Evolutionary conservation across 2,888 invertebrate species (phyloP), one percentile per base, ranked within the genome.

Genomic region (Cerastoderma edule): DNA sequence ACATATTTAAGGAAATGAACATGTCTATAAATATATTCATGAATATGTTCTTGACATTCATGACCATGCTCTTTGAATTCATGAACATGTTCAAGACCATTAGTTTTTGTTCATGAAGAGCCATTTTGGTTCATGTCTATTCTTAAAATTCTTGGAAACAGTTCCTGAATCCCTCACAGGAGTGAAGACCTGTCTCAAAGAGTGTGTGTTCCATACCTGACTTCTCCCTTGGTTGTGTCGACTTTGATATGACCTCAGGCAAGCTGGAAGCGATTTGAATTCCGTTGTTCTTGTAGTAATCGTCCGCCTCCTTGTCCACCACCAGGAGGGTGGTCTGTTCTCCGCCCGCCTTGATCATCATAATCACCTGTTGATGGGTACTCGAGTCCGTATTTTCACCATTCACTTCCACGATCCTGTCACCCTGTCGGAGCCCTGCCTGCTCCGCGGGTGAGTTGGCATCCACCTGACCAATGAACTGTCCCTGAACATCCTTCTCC

Each of bases 401-500:
- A 94, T 98, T 98, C 68, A 99, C 98, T 70, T 93, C 94, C 19
- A 94, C 89, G 66, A 94, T 93, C 69, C 98, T 95, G 93, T 99
- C 99, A 76, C 98, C 97, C 93, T 97, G 96, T 65, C 84, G 88
- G 28, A 94, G 89, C n/a, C 94, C 97, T 3, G 96, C 96, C n/a
- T 83, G 81, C 67, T 92, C 90, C 2, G 94, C 93, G 4, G 94
- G 93, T 0, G 93, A 93, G 54, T 91, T 92, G 5, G 85, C 88
- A 94, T 99, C 99, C 71, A 99, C 97, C 93, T 98, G 97, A 53
- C 98, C 98, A 91, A 99, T 97, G 93, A 96, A 98, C 93, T 98
- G 98, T 48, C 98, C 98, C 19, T 96, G 96, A 92, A 97, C 97
- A 80, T 96, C 96, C 93, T 97, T 97, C 93, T 99, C 99, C 50